Base-by-base conservation (phyloP, 1,140 invertebrate genomes). In the Aradophagus sp. region DNA sequence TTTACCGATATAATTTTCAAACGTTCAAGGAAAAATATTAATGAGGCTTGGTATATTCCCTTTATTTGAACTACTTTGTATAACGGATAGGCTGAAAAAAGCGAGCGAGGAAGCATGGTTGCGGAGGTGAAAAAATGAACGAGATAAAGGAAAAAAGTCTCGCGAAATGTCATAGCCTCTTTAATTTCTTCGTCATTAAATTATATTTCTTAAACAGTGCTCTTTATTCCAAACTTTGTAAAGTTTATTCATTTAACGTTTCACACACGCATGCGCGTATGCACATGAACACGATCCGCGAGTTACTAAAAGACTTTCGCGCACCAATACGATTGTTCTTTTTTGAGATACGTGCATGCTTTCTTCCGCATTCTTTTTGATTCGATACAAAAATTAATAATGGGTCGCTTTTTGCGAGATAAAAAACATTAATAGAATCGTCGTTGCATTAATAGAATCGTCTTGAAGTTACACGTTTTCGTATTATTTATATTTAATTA, bases 311-410 rank as follows among this genome's bases (percentile, higher is more conserved):
- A 41, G 11, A 27, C 13, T 20, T 50, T 47, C 39, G 48, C 48
- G 47, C 55, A 52, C 47, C 44, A 53, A 63, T 50, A 45, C 45
- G 50, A n/a, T n/a, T n/a, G n/a, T n/a, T n/a, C n/a, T n/a, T n/a
- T 26, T 35, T 62, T 63, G 26, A 27, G 45, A 20, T n/a, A n/a
- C n/a, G n/a, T 27, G n/a, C 14, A 8, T 20, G 11, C 13, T 48
- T 35, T 7, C 14, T 13, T 17, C 20, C n/a, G n/a, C n/a, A n/a
- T n/a, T 16, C 27, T 31, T 52, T 26, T 55, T 55, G 48, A 65
- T 65, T 56, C 50, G 34, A 10, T 17, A 16, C 20, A 17, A 56
- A 65, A 55, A 62, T 65, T 48, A 56, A 65, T 56, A 45, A n/a
- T n/a, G n/a, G n/a, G 50, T 41, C 59, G 32, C 41, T 41, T 55